A percentile compares a stretch with the other conserved stretches of the same genome.
These are phyloP conservation scores for Drepanosiphum platanoidis DNA, from an alignment of 2,888 invertebrate genomes.

Conservation along the genomic window DNA sequence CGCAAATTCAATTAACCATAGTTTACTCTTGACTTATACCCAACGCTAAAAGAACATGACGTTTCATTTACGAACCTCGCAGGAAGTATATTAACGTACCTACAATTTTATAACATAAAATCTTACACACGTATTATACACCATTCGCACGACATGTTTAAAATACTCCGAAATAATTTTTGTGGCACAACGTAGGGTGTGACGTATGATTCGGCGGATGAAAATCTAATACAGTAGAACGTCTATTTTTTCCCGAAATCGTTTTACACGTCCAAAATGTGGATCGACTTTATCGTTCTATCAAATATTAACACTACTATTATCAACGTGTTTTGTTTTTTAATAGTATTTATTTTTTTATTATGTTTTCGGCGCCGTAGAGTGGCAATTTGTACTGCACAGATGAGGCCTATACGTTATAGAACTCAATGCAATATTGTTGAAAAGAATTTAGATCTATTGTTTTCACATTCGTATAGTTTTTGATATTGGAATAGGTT, in stretches of 20 bases:
- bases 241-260: background rate
- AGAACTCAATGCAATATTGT: too few species aligned
- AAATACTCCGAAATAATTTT: background rate
- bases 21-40: constrained; percentile 21
- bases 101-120: background rate
- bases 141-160: background rate
- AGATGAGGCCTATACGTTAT: too few species aligned
- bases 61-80: background rate
- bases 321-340: background rate
- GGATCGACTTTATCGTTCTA: background rate
- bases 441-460: too few species aligned
- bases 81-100: too few species aligned
- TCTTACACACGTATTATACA: background rate
- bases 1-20: constrained; percentile 39
- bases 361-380: too few species aligned
- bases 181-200: background rate
- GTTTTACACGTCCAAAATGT: background rate
- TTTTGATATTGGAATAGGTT: too few species aligned
- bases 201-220: background rate
- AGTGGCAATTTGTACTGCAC: too few species aligned
- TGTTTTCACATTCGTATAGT: too few species aligned
- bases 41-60: constrained; percentile 4
- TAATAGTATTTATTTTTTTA: background rate
- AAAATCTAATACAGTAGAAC: background rate
- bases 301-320: background rate